Evolutionary conservation across 2,888 invertebrate genomes (phyloP).

Genomic region (Lacanobia wlatinum): DNA sequence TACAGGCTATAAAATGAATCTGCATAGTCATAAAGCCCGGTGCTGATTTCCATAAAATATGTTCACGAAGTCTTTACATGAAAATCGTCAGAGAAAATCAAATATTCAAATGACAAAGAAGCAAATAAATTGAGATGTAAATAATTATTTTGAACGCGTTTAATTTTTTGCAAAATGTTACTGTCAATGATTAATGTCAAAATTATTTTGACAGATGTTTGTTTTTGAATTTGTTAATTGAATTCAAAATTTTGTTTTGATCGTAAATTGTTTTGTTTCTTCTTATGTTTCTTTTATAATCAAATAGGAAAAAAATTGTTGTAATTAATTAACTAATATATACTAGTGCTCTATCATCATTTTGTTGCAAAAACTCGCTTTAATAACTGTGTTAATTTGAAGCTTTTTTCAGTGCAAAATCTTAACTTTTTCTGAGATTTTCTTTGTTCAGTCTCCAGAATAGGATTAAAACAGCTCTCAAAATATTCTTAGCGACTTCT

Average conservation of each 20-base stretch:
- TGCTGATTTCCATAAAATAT: conserved; percentile 51
- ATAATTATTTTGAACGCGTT: conserved; percentile 54
- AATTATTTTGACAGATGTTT: conserved; percentile 37
- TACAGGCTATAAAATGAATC: conserved; percentile 60
- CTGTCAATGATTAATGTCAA: conserved; percentile 49
- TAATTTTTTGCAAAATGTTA: conserved; percentile 19
- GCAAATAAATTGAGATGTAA: background rate
- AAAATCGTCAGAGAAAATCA: conserved; percentile 14
- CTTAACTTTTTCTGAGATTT: background rate
- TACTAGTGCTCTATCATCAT: background rate
- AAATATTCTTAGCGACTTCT: background rate
- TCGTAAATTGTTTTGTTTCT: conserved; percentile 9
- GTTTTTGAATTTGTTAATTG: conserved; percentile 16
- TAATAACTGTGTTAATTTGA: background rate
- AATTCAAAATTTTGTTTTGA: conserved; percentile 19
- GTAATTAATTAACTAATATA: background rate
- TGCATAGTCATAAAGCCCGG: conserved; percentile 65
- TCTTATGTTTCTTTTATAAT: conserved; percentile 7
- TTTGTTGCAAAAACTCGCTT: background rate
- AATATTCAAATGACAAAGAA: conserved; percentile 1
- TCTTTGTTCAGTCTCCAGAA: background rate
- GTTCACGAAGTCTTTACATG: conserved; percentile 37
- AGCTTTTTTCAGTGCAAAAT: background rate
- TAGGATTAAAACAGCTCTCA: background rate
- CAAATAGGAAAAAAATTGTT: too few relatives aligned